Evolutionary conservation across 2,797 vertebrate genomes (phyloP), one percentile per base, ranked within the genome.

Genomic region (Takifugu ocellatus): DNA sequence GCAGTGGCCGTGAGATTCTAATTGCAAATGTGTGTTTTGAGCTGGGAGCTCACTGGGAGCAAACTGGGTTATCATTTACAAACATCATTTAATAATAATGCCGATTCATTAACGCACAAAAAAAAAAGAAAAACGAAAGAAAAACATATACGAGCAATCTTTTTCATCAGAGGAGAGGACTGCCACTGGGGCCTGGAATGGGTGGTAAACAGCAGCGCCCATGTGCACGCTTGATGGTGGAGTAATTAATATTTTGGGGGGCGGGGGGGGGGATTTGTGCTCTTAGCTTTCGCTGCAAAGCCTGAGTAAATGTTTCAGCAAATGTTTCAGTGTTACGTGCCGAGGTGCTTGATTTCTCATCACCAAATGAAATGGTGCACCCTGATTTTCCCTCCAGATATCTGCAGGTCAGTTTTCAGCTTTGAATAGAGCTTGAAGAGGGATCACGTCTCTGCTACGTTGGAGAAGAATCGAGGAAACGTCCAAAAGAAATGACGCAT

Each of bases 81-180:
- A 89, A 88, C 88, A 90, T 88, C 83, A 88, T 90, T 89, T 89
- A 89, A 90, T 90, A 87, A 90, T 90, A 89, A 91, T 87, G 84
- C 63, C 75, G 82, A 87, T 87, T 90, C 85, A 88, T 88, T 89
- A 88, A 86, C 66, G 75, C 84, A 5, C 86, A 88, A 77, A 82
- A 5, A 29, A 29, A 29, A 5, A 29, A 29, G n/a, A n/a, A 29
- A 29, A 29, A 29, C 8, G 27, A 21, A 21, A 21, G 21, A 21
- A 21, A 21, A 21, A 21, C 21, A 29, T 29, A 29, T 29, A 1
- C 4, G 27, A 79, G 79, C 74, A 82, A 84, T 84, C 81, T 77
- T 85, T 89, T 90, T 89, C 84, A 90, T 90, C 87, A 87, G 78
- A 74, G 76, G 49, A 76, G 69, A 68, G 71, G 74, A 86, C 84